Base-by-base conservation (phyloP, 2,888 invertebrate species). In the Theodoxus fluviatilis region DNA sequence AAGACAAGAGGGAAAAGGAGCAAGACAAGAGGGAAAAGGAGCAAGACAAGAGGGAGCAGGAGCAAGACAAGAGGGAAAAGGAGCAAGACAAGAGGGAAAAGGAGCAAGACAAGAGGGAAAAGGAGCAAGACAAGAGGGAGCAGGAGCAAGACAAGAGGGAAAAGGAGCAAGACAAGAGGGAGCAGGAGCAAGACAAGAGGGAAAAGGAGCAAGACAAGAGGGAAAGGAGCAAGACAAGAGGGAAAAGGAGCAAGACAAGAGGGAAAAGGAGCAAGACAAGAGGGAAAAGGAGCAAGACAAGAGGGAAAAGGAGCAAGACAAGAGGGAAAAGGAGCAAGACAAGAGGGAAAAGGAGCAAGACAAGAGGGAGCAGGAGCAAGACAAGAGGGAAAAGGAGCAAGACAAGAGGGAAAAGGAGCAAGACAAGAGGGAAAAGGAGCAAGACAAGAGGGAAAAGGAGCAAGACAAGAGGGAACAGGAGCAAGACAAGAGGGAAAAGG, bases 301-400 rank as follows among this genome's bases (percentile, higher is more conserved):
- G 18, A 55, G 22, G 55, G 22, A 55, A 7, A 55, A 55, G 55
- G 22, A 55, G 55, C 9, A 55, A 22, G 22, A 55, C 18, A 55
- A 55, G 55, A 55, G 22, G 55, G 22, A 55, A 7, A 55, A 55
- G 55, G 22, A 55, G 18, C 9, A 55, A 22, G 22, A 22, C 12
- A 55, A 22, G 22, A 55, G 22, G 22, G 22, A 55, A 22, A 55
- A 55, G 55, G 22, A 55, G 55, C 9, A 55, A 22, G 22, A 55
- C 15, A 55, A 55, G 55, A 55, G 22, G 55, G 22, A 55, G 55
- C 9, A 55, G 55, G 22, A 55, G 55, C 9, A 55, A 22, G 22
- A 55, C 15, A 55, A 55, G 55, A 55, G 22, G 55, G 22, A 55
- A 22, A 55, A 55, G 55, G 22, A 55, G 55, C 15, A 28, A 31